Evolutionary conservation across 2,797 vertebrate genomes (phyloP), one percentile per base, ranked within the genome.

Genomic region (Chlorospingus flavigularis): DNA sequence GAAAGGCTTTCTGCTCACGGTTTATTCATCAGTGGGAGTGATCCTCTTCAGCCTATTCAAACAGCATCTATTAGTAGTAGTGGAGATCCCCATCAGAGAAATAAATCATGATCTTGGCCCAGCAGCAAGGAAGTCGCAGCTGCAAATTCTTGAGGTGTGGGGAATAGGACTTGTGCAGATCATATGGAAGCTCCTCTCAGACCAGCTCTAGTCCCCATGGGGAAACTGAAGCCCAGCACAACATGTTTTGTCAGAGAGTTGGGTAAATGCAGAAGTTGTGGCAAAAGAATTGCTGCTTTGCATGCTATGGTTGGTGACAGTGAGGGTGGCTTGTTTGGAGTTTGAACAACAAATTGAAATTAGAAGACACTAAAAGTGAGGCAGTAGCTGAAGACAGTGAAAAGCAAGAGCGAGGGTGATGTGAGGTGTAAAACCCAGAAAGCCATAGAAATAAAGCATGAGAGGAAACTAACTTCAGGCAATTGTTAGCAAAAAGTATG

Each of bases 261-360:
- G 61, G 24, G 47, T 50, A 84, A 78, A 88, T 51, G 81, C 84
- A 85, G 74, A 84, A 92, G 61, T 6, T 11, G 33, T 76, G 72
- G 72, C 25, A 15, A 37, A 66, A 79, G 18, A 81, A 76, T 51
- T 84, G n/a, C 73, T 83, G 50, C 9, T 93, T 83, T 90, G 73
- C 42, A 21, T 67, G 57, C 35, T 74, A 0, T 14, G 30, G 30
- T 33, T 74, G 70, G 65, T 91, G 70, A 90, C 75, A 65, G 47
- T 31, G 40, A 61, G 51, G 12, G 30, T 35, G 48, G 31, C 20
- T 92, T 57, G 26, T 45, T 50, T 67, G 67, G 40, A 35, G 40
- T 31, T 53, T 48, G 55, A 90, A 43, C 11, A 55, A 66, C 53
- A 80, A 58, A 50, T 7, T 81, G 54, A 68, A 88, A 43, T 75